A percentile compares a stretch with the other conserved stretches of the same genome.
phyloP scores from a whole-genome alignment of 2,113 vertebrate species.

The Eulemur macaco region DNA sequence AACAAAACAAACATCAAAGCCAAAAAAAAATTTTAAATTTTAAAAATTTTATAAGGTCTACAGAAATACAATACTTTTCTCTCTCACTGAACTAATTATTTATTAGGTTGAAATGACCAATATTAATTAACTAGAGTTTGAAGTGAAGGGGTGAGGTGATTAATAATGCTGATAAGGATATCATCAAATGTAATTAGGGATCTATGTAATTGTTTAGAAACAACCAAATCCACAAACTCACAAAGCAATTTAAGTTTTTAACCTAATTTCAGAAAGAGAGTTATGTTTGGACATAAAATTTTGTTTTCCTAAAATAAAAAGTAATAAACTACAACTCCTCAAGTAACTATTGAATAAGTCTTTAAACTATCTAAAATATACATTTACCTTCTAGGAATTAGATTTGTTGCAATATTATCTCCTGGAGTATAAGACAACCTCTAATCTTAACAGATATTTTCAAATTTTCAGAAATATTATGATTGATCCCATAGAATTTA shows the following conservation, averaged over 20 bases:
- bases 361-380: not conserved
- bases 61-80: accelerated
- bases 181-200: not conserved
- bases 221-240: not conserved
- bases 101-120: not conserved
- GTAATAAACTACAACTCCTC: not conserved
- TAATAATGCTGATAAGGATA: not conserved
- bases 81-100: not conserved
- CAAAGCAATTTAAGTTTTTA: not conserved
- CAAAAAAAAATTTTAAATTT: not conserved
- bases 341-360: not conserved
- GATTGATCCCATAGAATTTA: not conserved
- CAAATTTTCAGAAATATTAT: not conserved
- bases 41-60: not conserved
- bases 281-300: not conserved
- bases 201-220: not conserved
- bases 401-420: not conserved
- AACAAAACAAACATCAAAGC: not conserved
- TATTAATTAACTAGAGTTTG: not conserved
- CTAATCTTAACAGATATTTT: not conserved
- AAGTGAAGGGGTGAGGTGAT: not conserved
- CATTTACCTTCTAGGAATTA: not conserved
- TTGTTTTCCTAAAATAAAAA: not conserved
- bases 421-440: not conserved
- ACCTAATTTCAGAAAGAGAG: not conserved